A percentile compares a stretch with the other conserved stretches of the same genome.
These are phyloP conservation scores for Cyaniris semiargus DNA, from an alignment of 2,888 invertebrate genomes.

Conservation along the genomic window DNA sequence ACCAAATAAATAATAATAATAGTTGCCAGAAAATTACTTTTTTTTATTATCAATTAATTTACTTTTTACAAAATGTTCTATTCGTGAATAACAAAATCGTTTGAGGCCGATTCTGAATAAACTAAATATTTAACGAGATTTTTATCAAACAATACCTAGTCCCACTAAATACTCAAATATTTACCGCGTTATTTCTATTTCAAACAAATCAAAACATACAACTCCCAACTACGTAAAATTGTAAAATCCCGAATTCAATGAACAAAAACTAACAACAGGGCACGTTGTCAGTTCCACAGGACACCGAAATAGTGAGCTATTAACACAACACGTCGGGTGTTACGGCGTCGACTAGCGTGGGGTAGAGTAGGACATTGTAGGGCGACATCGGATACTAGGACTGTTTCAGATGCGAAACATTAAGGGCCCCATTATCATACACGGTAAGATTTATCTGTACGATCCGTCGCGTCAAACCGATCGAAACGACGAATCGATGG, in stretches of 20 bases:
- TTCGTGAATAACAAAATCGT: neutral
- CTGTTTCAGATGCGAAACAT: neutral
- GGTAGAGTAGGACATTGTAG: neutral
- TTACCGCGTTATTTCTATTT: neutral
- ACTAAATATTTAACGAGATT: neutral
- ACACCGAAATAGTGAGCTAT: conserved; percentile 14
- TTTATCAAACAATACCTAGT: neutral
- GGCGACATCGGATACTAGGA: neutral
- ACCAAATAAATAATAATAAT: neutral
- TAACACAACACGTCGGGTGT: neutral
- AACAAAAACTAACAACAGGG: conserved; percentile 7
- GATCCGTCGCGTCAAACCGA: too few relatives aligned
- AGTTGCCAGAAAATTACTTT: neutral
- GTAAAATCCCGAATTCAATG: conserved; percentile 4
- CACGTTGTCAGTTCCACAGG: neutral
- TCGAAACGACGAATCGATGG: too few relatives aligned
- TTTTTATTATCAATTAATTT: neutral
- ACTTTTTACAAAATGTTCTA: neutral
- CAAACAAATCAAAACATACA: neutral
- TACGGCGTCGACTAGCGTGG: neutral
- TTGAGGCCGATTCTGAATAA: neutral
- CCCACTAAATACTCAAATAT: neutral
- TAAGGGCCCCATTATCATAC: too few relatives aligned
- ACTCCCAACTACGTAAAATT: neutral
- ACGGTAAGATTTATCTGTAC: too few relatives aligned